Evolutionary conservation across 2,797 vertebrate species (phyloP).

Genomic region (Dromococcyx pavoninus): DNA sequence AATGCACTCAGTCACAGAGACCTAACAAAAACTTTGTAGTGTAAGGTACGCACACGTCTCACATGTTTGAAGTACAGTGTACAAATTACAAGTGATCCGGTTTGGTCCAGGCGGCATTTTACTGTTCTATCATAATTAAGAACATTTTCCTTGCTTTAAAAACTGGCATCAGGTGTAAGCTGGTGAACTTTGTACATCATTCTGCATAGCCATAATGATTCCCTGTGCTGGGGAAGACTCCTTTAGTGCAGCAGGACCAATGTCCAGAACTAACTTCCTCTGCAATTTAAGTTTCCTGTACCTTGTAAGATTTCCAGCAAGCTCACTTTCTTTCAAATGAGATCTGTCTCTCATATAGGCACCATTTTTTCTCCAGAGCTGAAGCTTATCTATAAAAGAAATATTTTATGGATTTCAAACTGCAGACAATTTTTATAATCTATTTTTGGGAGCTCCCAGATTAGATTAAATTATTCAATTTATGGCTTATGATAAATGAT

Average conservation of each 20-base stretch:
- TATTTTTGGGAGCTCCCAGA: not conserved
- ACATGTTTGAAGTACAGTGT: not conserved
- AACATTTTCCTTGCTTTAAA: not conserved
- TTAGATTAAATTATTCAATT: not conserved
- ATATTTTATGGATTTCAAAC: not conserved
- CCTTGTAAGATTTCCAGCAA: not conserved
- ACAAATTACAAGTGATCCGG: fast-evolving
- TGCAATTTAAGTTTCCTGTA: not conserved
- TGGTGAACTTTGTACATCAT: not conserved
- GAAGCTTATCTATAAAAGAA: not conserved
- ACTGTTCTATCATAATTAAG: not conserved
- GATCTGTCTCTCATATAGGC: not conserved
- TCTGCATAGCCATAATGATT: not conserved
- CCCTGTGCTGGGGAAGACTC: not conserved
- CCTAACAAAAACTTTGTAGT: not conserved
- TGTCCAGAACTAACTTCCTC: not conserved
- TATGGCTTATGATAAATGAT: not conserved
- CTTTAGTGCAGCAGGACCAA: not conserved
- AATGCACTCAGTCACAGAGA: not conserved
- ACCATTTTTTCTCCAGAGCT: not conserved
- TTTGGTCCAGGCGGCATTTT: not conserved
- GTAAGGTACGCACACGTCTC: not conserved
- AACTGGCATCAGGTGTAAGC: not conserved
- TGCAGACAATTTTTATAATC: not conserved
- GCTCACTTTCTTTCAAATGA: not conserved